These are phyloP conservation scores for Channa striata DNA, from an alignment of 2,797 vertebrate species.

Conservation along the genomic window DNA sequence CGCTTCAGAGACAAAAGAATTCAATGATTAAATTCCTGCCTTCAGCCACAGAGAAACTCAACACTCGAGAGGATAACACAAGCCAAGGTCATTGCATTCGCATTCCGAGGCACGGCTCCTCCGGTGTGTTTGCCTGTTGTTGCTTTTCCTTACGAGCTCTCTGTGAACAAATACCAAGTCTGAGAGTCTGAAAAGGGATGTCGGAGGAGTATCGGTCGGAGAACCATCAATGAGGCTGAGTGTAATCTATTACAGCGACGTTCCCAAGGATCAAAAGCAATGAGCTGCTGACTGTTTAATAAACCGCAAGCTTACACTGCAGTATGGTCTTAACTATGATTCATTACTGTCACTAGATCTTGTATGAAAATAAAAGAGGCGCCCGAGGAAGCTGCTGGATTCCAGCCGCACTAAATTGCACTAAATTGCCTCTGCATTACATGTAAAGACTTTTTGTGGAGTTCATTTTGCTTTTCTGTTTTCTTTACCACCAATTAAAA, in stretches of 20 bases:
- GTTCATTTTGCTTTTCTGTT: slow-evolving; percentile 66
- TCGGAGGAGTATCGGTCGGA: slow-evolving; percentile 32
- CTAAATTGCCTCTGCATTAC: slow-evolving; percentile 79
- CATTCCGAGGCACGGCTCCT: slow-evolving; percentile 48
- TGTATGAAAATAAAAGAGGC: slow-evolving; percentile 85
- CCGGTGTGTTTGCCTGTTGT: slow-evolving; percentile 51
- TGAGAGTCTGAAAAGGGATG: slow-evolving; percentile 22
- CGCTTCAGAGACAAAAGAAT: slow-evolving; percentile 64
- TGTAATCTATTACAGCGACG: slow-evolving; percentile 79
- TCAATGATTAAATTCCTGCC: slow-evolving; percentile 80
- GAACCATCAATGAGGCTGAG: slow-evolving; percentile 53
- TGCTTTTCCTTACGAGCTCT: slow-evolving; percentile 35
- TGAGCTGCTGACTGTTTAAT: slow-evolving; percentile 84
- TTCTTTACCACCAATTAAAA: slow-evolving; percentile 76
- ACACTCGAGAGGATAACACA: slow-evolving; percentile 51
- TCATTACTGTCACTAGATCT: slow-evolving; percentile 84
- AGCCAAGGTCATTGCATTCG: slow-evolving; percentile 74
- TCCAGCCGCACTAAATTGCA: slow-evolving; percentile 75
- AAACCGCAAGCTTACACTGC: slow-evolving; percentile 82
- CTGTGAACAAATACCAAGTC: slow-evolving; percentile 41
- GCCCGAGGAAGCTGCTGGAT: slow-evolving; percentile 75
- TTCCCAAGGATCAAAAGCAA: slow-evolving; percentile 79
- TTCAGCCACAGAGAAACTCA: slow-evolving; percentile 70
- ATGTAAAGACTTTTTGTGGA: slow-evolving; percentile 69
- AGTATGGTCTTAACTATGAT: slow-evolving; percentile 84